Evolutionary conservation across 2,888 invertebrate species (phyloP), one percentile per base, ranked within the genome.

Genomic region (Lasioglossum pauxillum): DNA sequence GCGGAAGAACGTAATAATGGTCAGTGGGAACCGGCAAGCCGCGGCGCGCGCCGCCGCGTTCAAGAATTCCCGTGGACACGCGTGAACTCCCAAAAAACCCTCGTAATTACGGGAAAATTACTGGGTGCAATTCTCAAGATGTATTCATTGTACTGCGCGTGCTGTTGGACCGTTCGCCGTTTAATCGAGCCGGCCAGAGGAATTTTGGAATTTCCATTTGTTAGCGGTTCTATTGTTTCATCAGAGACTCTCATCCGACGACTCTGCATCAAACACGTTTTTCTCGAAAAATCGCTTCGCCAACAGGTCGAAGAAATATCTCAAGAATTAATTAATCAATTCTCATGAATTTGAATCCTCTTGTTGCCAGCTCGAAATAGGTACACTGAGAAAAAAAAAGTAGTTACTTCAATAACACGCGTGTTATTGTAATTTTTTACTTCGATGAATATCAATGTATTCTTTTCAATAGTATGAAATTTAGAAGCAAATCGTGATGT

Each of bases 31-130:
- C 67, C 44, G n/a, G 23, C 31, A 38, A 69, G 23, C 38, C 53
- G 49, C 75, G 57, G n/a, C 41, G 44, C 14, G n/a, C n/a, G 23
- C 38, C 53, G n/a, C n/a, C 14, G 60, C 64, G 38, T 71, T 71
- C 75, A 80, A 80, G 84, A 84, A 82, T 82, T 77, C 57, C 67
- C 77, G 46, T 31, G 27, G 46, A 35, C 35, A 38, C 64, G 69
- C 23, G 57, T 7, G 44, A 23, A 69, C 31, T 38, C 57, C 19
- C 27, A 60, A 72, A 73, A 82, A 27, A 27, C 38, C 1, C 14
- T 74, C 10, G 84, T 74, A 82, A 84, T 84, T 78, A 82, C 82
- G 38, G 5, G 83, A 84, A 64, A 84, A 84, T 84, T 84, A 82
- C 75, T 67, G 74, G 64, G n/a, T 12, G 10, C 23, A n/a, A 38